A percentile compares a stretch with the other conserved stretches of the same genome.
These are phyloP conservation scores for Acanthosepion esculentum DNA, from an alignment of 2,888 invertebrate species.

Conservation along the genomic window DNA sequence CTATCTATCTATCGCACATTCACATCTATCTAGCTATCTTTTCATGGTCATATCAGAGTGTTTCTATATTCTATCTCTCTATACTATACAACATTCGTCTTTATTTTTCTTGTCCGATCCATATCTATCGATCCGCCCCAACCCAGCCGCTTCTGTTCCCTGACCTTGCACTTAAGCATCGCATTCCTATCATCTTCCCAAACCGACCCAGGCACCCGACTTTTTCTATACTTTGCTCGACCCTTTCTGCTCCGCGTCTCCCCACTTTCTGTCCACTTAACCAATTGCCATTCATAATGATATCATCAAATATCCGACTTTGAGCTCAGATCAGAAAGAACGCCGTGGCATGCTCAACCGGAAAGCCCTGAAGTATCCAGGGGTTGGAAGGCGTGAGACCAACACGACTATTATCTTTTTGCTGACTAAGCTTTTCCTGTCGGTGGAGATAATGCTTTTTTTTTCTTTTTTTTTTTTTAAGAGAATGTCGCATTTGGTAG, in stretches of 20 bases:
- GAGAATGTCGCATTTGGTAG: not conserved
- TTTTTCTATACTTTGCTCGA: not conserved
- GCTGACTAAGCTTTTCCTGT: not conserved
- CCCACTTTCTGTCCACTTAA: not conserved
- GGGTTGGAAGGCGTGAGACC: not conserved
- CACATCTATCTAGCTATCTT: too few relatives aligned
- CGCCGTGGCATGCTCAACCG: not conserved
- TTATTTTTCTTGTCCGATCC: too few relatives aligned
- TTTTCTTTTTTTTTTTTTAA: too few relatives aligned
- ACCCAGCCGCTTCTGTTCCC: too few relatives aligned
- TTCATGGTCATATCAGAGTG: too few relatives aligned
- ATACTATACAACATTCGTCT: too few relatives aligned
- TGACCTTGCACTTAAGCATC: too few relatives aligned
- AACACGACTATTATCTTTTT: not conserved
- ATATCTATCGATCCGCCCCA: too few relatives aligned
- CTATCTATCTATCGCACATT: too few relatives aligned
- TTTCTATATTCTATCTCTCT: too few relatives aligned
- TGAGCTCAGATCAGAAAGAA: not conserved
- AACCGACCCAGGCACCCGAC: too few relatives aligned
- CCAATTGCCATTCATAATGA: not conserved
- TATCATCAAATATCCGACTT: slow-evolving; percentile 13
- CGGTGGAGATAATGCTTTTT: not conserved
- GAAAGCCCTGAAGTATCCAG: not conserved
- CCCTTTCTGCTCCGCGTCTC: not conserved
- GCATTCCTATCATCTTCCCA: too few relatives aligned